These are phyloP conservation scores for Pica pica DNA, from an alignment of 2,113 vertebrate species.

Conservation along the genomic window DNA sequence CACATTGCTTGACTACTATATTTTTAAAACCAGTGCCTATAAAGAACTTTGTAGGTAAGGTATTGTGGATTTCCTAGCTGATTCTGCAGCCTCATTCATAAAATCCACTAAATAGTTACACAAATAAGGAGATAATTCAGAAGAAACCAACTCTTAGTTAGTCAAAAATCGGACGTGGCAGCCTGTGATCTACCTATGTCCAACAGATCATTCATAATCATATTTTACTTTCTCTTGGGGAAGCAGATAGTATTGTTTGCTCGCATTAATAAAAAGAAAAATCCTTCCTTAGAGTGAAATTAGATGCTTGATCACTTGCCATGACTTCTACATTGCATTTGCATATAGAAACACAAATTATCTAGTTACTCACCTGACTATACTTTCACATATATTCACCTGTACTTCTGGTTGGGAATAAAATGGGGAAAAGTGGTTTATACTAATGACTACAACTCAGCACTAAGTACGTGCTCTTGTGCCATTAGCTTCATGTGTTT, in stretches of 20 bases:
- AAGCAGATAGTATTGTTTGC: neutral
- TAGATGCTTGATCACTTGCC: neutral
- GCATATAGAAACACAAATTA: neutral
- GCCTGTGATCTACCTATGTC: neutral
- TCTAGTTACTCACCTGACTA: neutral
- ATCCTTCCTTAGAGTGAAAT: neutral
- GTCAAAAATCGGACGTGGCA: neutral
- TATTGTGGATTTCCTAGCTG: neutral
- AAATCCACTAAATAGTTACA: neutral
- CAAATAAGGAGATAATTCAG: slow-evolving; percentile 36
- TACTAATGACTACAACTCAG: neutral
- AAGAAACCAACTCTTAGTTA: neutral
- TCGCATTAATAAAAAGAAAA: neutral
- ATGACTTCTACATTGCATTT: neutral
- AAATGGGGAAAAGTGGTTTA: neutral
- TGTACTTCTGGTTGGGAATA: neutral
- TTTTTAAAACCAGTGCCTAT: neutral
- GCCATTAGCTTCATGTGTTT: neutral
- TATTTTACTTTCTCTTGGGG: neutral
- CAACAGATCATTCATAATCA: neutral
- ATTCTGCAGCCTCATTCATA: neutral
- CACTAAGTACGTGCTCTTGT: neutral
- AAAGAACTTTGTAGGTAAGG: neutral
- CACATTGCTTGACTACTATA: neutral
- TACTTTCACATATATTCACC: neutral